Conservation (phyloP, 2,113 vertebrate species). For the Leucosticte australis region DNA sequence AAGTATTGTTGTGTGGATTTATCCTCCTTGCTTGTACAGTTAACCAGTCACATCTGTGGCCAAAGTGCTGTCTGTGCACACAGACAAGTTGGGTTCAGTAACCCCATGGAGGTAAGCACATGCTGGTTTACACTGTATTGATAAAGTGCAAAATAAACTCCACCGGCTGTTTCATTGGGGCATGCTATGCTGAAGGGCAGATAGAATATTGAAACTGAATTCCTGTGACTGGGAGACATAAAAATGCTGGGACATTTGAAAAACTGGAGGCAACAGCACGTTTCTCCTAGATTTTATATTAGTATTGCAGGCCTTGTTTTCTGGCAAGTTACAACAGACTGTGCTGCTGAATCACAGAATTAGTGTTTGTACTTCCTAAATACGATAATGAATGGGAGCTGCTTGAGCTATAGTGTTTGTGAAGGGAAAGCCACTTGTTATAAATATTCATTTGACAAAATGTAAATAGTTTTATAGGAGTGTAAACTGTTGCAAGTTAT, state of each 20-base stretch:
- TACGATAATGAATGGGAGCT: constrained; percentile 23
- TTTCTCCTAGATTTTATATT: neutral
- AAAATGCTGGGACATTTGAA: neutral
- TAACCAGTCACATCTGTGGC: constrained; percentile 84
- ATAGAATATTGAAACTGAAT: constrained; percentile 2
- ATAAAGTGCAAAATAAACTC: constrained; percentile 73
- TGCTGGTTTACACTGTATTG: constrained; percentile 74
- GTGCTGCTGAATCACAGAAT: neutral
- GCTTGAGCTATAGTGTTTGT: constrained; percentile 56
- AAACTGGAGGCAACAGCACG: constrained; percentile 4
- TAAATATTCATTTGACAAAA: constrained; percentile 79
- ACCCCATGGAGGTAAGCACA: constrained; percentile 71
- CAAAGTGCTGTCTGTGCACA: constrained; percentile 73
- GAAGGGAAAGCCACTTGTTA: constrained; percentile 65
- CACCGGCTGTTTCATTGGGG: constrained; percentile 70
- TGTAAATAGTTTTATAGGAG: constrained; percentile 76
- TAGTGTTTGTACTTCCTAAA: constrained; percentile 39
- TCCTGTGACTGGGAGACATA: constrained; percentile 1
- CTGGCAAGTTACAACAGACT: neutral
- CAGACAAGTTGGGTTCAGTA: constrained; percentile 74
- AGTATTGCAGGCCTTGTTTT: neutral
- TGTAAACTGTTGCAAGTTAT: constrained; percentile 69
- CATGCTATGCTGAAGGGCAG: constrained; percentile 50
- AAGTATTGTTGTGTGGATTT: constrained; percentile 81
- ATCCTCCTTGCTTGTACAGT: constrained; percentile 81